Conservation (phyloP, 2,888 invertebrate species). For the Bellardia bayeri region DNA sequence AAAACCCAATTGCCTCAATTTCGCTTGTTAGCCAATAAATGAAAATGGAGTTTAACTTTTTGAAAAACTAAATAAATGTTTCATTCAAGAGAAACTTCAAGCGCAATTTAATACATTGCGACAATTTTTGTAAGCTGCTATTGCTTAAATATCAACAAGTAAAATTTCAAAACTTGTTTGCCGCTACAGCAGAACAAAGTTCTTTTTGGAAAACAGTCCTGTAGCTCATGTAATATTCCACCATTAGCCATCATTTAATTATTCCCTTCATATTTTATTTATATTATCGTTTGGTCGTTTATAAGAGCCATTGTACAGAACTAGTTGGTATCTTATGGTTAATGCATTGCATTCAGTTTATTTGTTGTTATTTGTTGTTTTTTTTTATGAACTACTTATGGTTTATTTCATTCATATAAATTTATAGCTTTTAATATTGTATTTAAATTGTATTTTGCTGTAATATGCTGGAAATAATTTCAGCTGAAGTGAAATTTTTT, state of each 20-base stretch:
- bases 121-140: no score
- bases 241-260: background rate
- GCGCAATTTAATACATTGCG: no score
- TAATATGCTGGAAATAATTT: conserved; percentile 23
- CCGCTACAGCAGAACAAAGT: no score
- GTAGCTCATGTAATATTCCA: background rate
- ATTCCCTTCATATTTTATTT: background rate
- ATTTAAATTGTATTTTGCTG: conserved; percentile 30
- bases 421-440: conserved; percentile 40
- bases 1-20: no score
- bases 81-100: no score
- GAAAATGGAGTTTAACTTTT: no score
- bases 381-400: conserved; percentile 53
- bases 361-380: background rate
- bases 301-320: conserved; percentile 3
- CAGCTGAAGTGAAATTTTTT: conserved; percentile 46
- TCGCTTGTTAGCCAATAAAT: no score
- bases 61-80: no score
- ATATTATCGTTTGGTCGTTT: conserved; percentile 17
- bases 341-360: conserved; percentile 14
- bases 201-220: background rate
- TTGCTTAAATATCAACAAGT: no score
- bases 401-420: conserved; percentile 58
- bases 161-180: no score
- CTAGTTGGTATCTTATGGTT: conserved; percentile 30